Conservation (phyloP, 2,888 invertebrate species). For the Ophion obscuratus region DNA sequence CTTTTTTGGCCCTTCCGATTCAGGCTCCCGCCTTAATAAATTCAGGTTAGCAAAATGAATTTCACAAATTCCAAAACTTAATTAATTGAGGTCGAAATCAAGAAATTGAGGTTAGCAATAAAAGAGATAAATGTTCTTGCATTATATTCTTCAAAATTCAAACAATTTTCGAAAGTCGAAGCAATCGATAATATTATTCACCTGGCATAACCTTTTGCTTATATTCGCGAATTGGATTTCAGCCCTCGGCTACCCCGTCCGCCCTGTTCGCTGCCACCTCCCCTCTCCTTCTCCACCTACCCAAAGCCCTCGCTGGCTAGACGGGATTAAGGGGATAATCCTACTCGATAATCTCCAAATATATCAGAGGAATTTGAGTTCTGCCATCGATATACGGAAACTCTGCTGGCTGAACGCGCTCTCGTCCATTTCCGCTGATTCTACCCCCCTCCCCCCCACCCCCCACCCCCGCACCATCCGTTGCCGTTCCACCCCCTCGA, state of each 20-base stretch:
- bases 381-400: constrained; percentile 68
- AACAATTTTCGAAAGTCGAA: background rate
- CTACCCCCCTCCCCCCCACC: constrained; percentile 66
- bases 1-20: too few species aligned
- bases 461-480: constrained; percentile 7
- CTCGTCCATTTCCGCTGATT: constrained; percentile 70
- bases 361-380: constrained; percentile 71
- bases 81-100: too few species aligned
- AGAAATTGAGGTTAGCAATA: too few species aligned
- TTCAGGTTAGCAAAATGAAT: too few species aligned
- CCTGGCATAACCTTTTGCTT: constrained; percentile 45
- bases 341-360: constrained; percentile 69
- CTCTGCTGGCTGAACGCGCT: constrained; percentile 31
- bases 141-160: too few species aligned
- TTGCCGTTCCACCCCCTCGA: background rate
- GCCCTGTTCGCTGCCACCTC: background rate
- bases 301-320: constrained; percentile 54
- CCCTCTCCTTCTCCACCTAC: constrained; percentile 2
- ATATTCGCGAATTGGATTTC: constrained; percentile 44
- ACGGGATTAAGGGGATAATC: constrained; percentile 68
- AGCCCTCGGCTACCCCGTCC: constrained; percentile 1
- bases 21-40: too few species aligned
- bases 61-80: too few species aligned
- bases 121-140: too few species aligned
- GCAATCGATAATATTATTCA: constrained; percentile 62